phyloP scores from a whole-genome alignment of 2,888 invertebrate genomes.

The Cerastis rubricosa region DNA sequence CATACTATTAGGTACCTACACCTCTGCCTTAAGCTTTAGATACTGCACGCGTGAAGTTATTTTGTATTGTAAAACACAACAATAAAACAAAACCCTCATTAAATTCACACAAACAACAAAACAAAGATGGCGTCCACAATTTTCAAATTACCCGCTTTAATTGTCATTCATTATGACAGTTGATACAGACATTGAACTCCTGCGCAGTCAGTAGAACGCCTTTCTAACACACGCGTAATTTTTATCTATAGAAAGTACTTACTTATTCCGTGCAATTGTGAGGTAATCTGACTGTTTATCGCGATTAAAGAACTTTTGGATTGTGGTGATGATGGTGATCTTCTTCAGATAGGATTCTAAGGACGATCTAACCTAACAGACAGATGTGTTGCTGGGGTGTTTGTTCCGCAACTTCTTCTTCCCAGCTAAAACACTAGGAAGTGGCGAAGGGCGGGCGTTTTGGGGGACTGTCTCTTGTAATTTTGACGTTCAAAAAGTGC shows the following conservation, averaged over 20 bases:
- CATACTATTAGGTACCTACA: neutral
- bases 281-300: constrained; percentile 8
- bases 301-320: constrained; percentile 2
- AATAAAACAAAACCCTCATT: neutral
- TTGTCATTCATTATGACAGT: constrained; percentile 28
- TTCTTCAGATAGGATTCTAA: too few species aligned
- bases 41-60: neutral
- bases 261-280: constrained; percentile 39
- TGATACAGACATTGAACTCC: constrained; percentile 56
- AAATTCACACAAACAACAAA: constrained; percentile 33
- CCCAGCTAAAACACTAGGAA: too few species aligned
- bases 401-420: too few species aligned
- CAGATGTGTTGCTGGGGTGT: too few species aligned
- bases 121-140: constrained; percentile 36
- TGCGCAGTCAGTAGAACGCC: constrained; percentile 59
- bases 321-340: neutral
- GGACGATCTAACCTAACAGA: too few species aligned
- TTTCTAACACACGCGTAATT: constrained; percentile 60
- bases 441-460: too few species aligned
- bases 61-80: neutral
- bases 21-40: too few species aligned
- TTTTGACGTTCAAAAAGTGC: too few species aligned
- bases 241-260: constrained; percentile 62
- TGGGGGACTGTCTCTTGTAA: too few species aligned
- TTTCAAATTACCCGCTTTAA: constrained; percentile 35